Evolutionary conservation across 2,797 vertebrate species (phyloP).

Genomic region (Mormyrops attenuatus): DNA sequence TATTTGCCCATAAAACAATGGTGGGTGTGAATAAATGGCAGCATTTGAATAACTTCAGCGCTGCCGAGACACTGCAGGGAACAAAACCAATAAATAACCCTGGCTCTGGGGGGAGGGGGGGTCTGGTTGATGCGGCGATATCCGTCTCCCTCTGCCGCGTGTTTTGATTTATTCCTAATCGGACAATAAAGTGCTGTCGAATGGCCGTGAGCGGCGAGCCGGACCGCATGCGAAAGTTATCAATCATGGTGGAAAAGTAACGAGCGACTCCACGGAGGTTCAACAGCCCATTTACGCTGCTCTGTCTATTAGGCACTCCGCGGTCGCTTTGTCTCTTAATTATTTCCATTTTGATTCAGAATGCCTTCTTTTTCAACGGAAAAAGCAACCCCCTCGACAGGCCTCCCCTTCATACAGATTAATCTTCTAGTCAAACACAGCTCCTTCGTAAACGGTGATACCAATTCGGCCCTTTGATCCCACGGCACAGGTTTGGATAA

Average conservation of each 20-base stretch:
- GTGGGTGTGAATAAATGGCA: slow-evolving; percentile 52
- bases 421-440: neutral
- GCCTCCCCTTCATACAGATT: neutral
- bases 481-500: neutral
- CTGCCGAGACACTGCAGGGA: slow-evolving; percentile 51
- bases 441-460: neutral
- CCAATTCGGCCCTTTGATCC: neutral
- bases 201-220: slow-evolving; percentile 59
- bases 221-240: slow-evolving; percentile 62
- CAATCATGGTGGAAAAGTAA: slow-evolving; percentile 63
- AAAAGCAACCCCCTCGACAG: neutral
- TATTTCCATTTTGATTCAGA: slow-evolving; percentile 54
- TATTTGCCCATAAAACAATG: slow-evolving; percentile 60
- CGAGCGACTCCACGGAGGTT: slow-evolving; percentile 58
- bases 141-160: slow-evolving; percentile 63
- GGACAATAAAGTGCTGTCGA: slow-evolving; percentile 62
- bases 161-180: slow-evolving; percentile 72
- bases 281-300: slow-evolving; percentile 62
- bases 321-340: slow-evolving; percentile 62
- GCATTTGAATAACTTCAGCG: slow-evolving; percentile 65
- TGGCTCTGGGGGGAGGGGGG: slow-evolving; percentile 57
- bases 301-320: slow-evolving; percentile 51
- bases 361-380: neutral
- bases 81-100: slow-evolving; percentile 65
- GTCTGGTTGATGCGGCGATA: slow-evolving; percentile 58